Conservation (phyloP, 2,797 vertebrate genomes). For the Sebastes minor region DNA sequence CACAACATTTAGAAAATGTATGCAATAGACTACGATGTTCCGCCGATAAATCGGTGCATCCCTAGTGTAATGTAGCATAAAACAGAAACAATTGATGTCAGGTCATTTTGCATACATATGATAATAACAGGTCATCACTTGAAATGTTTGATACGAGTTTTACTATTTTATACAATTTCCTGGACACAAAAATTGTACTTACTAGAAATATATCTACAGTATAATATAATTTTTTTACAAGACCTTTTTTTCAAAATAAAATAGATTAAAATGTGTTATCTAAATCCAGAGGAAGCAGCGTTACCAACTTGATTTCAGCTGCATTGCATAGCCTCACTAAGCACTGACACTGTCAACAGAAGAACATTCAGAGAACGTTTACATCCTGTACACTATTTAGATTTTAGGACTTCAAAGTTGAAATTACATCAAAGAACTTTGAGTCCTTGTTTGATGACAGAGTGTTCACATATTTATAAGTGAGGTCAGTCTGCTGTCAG, state of each 20-base stretch:
- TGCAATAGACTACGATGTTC: too few relatives aligned
- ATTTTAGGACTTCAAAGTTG: background rate
- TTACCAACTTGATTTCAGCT: too few relatives aligned
- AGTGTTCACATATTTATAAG: conserved; percentile 13
- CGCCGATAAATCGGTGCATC: too few relatives aligned
- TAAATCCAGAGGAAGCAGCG: background rate
- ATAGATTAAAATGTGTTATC: background rate
- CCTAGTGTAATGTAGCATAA: background rate
- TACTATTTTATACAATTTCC: background rate
- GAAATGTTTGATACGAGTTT: background rate
- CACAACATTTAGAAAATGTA: too few relatives aligned
- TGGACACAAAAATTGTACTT: background rate
- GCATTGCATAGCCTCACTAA: background rate
- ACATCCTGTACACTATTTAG: background rate
- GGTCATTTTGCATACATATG: background rate
- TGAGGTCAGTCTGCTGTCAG: conserved; percentile 28
- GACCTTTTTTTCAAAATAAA: background rate
- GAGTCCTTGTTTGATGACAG: conserved; percentile 14
- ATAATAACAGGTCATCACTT: background rate
- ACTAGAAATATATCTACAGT: background rate
- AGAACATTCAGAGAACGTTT: background rate
- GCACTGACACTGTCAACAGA: background rate
- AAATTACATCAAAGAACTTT: background rate
- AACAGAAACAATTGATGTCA: background rate
- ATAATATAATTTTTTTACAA: background rate